Conservation (phyloP, 2,113 vertebrate genomes). For the Amphiprion percula region DNA sequence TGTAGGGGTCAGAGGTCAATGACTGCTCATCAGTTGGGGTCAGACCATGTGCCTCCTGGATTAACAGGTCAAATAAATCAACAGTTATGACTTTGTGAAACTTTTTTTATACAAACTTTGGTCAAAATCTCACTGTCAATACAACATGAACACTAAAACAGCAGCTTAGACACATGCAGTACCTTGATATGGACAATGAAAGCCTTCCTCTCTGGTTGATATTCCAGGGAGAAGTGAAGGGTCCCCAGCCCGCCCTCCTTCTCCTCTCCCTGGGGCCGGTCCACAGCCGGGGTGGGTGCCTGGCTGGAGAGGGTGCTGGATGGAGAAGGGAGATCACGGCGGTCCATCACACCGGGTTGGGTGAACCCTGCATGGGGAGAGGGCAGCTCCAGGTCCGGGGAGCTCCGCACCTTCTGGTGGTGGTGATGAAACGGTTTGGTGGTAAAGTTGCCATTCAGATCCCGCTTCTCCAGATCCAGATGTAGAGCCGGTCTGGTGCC, state of each 20-base stretch:
- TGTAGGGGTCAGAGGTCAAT: conserved; percentile 98
- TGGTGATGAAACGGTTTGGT: conserved; percentile 82
- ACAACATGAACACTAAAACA: not conserved
- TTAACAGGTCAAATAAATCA: conserved; percentile 44
- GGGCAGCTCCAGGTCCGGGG: conserved; percentile 88
- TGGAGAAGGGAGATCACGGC: conserved; percentile 87
- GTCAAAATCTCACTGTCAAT: too few species aligned
- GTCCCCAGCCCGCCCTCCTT: conserved; percentile 88
- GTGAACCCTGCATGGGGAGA: conserved; percentile 86
- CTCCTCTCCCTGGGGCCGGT: conserved; percentile 75
- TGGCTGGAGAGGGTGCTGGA: conserved; percentile 90
- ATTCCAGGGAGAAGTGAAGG: conserved; percentile 95
- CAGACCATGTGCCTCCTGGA: conserved; percentile 94
- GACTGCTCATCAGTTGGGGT: conserved; percentile 97
- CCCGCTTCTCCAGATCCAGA: conserved; percentile 94
- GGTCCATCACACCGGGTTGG: conserved; percentile 80
- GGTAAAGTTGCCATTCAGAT: conserved; percentile 97
- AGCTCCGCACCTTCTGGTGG: conserved; percentile 87
- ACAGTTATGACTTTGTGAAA: not conserved
- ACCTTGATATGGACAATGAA: conserved; percentile 97
- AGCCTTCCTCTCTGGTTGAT: conserved; percentile 96
- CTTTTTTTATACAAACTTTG: too few species aligned
- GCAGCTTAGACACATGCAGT: not conserved
- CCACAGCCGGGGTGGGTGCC: conserved; percentile 86
- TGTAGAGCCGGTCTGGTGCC: conserved; percentile 87